Evolutionary conservation across 2,797 vertebrate genomes (phyloP).

Genomic region (Morelia viridis): DNA sequence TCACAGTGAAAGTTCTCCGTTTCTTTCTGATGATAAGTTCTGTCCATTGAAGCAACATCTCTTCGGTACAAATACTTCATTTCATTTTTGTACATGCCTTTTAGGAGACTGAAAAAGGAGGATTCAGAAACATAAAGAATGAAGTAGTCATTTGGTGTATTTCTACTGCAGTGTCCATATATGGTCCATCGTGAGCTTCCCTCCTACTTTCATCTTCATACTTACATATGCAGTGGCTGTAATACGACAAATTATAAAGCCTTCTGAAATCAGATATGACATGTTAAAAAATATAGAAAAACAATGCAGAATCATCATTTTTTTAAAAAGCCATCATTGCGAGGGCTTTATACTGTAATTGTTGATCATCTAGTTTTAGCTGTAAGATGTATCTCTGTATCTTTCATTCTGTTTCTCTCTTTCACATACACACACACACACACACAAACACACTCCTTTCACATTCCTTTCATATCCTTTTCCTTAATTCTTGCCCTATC

Average conservation of each 20-base stretch:
- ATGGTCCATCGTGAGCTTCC: fast-evolving
- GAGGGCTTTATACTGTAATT: not conserved
- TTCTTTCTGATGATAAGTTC: constrained; percentile 5
- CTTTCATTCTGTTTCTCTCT: not conserved
- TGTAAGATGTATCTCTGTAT: not conserved
- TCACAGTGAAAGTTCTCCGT: not conserved
- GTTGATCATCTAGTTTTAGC: not conserved
- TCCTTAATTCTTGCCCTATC: not conserved
- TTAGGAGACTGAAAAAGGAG: constrained; percentile 9
- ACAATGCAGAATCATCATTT: not conserved
- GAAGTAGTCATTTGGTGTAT: constrained; percentile 14
- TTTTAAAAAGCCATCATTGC: not conserved
- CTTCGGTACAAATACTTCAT: not conserved
- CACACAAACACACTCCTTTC: not conserved
- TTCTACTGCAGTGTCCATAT: not conserved
- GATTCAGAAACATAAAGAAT: fast-evolving
- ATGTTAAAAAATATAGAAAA: not conserved
- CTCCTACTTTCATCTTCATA: not conserved
- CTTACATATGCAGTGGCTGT: not conserved
- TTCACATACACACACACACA: not conserved
- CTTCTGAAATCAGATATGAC: not conserved
- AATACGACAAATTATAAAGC: not conserved
- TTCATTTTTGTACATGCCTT: not conserved
- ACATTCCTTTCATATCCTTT: not conserved
- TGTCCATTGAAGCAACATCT: constrained; percentile 29